Evolutionary conservation across 1,140 invertebrate species (phyloP).

Genomic region (Bombus haemorrhoidalis): DNA sequence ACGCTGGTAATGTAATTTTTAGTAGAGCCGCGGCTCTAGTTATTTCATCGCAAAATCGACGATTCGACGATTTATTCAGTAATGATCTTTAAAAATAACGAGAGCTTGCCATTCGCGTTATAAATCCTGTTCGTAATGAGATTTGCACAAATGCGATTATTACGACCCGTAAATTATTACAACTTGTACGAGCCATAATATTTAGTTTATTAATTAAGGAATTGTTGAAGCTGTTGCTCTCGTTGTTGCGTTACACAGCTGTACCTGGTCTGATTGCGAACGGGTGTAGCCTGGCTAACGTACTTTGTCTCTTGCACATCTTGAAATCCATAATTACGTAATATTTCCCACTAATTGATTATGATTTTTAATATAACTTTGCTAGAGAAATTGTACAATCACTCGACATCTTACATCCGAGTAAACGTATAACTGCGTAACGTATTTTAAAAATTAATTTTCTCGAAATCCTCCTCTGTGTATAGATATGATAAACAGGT

Average conservation of each 20-base stretch:
- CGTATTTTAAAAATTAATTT: no score
- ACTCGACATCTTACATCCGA: neutral
- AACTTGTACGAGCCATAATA: neutral
- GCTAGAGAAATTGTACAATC: neutral
- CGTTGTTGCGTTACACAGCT: neutral
- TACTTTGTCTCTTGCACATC: no score
- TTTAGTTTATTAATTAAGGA: constrained; percentile 1
- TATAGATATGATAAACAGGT: no score
- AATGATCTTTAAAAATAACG: neutral
- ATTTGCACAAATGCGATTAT: neutral
- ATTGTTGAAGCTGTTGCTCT: neutral
- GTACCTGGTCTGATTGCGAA: neutral
- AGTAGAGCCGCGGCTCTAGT: neutral
- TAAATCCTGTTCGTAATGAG: neutral
- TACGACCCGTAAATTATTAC: neutral
- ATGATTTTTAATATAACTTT: neutral
- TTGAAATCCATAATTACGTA: no score
- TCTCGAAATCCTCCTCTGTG: no score
- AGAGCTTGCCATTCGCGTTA: neutral
- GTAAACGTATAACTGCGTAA: no score
- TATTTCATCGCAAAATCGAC: neutral
- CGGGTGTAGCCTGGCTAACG: no score
- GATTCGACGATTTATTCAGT: neutral
- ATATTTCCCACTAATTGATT: neutral
- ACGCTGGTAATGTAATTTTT: neutral